phyloP scores from a whole-genome alignment of 1,140 invertebrate species.

The Cyclargus thomasi region DNA sequence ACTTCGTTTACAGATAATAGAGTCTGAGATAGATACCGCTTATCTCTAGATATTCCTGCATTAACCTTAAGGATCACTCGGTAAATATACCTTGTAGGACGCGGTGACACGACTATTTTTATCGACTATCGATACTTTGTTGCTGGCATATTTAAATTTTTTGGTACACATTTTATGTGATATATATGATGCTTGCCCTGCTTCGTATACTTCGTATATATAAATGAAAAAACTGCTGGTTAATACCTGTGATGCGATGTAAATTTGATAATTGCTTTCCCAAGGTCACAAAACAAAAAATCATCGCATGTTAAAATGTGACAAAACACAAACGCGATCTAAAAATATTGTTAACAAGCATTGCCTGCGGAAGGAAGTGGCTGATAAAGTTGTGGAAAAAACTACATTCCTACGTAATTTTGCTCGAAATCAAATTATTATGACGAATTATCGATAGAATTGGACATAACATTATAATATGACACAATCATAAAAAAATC shows the following conservation, averaged over 20 bases:
- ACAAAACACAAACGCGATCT: not conserved
- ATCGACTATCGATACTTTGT: constrained; percentile 28
- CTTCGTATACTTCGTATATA: too few relatives aligned
- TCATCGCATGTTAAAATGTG: not conserved
- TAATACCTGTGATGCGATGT: not conserved
- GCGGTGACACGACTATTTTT: constrained; percentile 12
- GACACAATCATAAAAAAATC: too few relatives aligned
- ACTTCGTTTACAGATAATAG: not conserved
- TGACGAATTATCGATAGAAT: too few relatives aligned
- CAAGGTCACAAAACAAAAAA: not conserved
- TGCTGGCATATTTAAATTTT: not conserved
- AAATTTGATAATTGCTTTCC: not conserved
- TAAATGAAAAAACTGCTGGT: not conserved
- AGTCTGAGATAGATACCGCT: constrained; percentile 21
- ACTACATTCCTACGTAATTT: not conserved
- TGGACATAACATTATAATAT: too few relatives aligned
- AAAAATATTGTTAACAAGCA: not conserved
- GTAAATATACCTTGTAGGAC: constrained; percentile 29
- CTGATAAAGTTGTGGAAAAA: not conserved
- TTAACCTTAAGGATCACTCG: constrained; percentile 35
- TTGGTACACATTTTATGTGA: not conserved
- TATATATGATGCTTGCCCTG: not conserved
- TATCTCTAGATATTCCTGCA: constrained; percentile 40
- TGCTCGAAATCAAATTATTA: not conserved
- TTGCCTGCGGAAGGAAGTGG: not conserved